A percentile compares a stretch with the other conserved stretches of the same genome.
Conservation (phyloP, 2,888 invertebrate species). For the Electrophaes corylata region DNA sequence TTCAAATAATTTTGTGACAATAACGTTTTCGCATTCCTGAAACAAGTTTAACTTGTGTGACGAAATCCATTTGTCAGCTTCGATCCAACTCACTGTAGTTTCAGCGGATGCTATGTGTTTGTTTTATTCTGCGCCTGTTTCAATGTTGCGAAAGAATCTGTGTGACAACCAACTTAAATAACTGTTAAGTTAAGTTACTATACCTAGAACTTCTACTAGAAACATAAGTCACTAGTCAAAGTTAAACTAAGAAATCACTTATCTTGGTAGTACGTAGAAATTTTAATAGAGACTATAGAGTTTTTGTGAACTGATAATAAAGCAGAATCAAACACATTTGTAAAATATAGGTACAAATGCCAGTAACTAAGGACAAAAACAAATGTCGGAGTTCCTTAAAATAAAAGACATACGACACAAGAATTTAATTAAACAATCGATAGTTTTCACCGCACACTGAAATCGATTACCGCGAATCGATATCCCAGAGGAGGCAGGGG, state of each 20-base stretch:
- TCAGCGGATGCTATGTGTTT: constrained; percentile 45
- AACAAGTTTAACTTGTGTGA: constrained; percentile 49
- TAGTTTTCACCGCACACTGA: constrained; percentile 62
- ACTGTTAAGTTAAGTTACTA: no score
- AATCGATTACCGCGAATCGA: constrained; percentile 81
- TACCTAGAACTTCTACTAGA: no score
- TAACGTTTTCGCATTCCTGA: constrained; percentile 40
- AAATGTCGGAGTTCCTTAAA: not conserved
- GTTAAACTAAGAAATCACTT: no score
- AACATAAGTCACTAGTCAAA: no score
- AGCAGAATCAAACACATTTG: no score
- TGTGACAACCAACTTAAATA: no score
- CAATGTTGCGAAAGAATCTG: constrained; percentile 7
- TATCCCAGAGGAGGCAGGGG: constrained; percentile 69
- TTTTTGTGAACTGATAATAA: no score
- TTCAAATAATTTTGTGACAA: not conserved
- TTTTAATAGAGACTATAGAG: no score
- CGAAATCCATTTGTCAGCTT: constrained; percentile 77
- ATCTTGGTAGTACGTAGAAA: no score
- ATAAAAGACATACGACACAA: not conserved
- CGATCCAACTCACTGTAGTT: constrained; percentile 66
- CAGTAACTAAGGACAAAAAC: not conserved
- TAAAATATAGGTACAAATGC: not conserved
- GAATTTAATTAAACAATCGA: constrained; percentile 63
- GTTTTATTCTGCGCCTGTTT: constrained; percentile 47